A percentile compares a stretch with the other conserved stretches of the same genome.
Conservation (phyloP, 2,113 vertebrate genomes). For the Dipodomys stephensi region DNA sequence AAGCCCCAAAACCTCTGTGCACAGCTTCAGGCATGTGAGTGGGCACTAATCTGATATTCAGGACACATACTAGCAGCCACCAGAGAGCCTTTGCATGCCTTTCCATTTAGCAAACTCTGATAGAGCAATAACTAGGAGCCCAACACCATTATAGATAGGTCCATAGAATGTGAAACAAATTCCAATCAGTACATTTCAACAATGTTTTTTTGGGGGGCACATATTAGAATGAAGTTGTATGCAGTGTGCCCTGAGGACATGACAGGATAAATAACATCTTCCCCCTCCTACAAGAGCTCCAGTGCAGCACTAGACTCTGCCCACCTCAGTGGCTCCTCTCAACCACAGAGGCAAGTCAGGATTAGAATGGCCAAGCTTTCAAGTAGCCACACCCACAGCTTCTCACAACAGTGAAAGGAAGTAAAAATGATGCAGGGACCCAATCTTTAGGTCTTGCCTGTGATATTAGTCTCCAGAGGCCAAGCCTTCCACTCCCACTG, state of each 20-base stretch:
- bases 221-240: no score
- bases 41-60: neutral
- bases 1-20: neutral
- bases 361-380: neutral
- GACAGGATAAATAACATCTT: no score
- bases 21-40: neutral
- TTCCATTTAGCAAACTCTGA: neutral
- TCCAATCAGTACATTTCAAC: no score
- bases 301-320: neutral
- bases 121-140: accelerated
- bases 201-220: no score
- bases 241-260: no score
- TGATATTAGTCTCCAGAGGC: neutral
- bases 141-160: no score
- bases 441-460: neutral
- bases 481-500: neutral
- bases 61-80: neutral
- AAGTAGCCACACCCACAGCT: neutral
- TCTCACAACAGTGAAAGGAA: neutral
- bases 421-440: neutral
- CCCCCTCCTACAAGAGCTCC: no score
- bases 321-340: neutral
- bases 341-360: neutral
- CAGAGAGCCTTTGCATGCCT: neutral
- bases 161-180: no score